Conservation (phyloP, 1,140 invertebrate genomes). For the Sipha flava region DNA sequence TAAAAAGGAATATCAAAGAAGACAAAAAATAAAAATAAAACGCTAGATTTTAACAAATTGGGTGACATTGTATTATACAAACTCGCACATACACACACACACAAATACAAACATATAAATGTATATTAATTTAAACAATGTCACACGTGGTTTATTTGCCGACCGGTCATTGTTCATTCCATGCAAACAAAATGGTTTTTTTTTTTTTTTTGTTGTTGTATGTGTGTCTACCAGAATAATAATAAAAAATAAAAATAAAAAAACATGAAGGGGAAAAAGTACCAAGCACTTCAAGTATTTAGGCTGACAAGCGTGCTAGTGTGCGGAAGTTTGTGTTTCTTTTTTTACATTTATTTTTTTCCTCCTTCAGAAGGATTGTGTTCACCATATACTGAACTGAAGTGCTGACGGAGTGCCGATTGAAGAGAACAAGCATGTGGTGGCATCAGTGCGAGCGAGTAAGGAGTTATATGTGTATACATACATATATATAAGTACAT, state of each 20-base stretch:
- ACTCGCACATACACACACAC: too few relatives aligned
- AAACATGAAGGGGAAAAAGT: not conserved
- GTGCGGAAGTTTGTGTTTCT: slow-evolving; percentile 12
- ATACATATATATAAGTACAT: slow-evolving; percentile 19
- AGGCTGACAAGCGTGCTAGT: not conserved
- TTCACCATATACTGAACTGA: not conserved
- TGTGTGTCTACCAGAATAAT: not conserved
- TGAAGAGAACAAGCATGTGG: not conserved
- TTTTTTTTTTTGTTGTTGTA: not conserved
- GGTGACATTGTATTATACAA: not conserved
- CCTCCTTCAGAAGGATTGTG: slow-evolving; percentile 3
- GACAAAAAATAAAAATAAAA: not conserved
- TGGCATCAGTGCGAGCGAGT: not conserved
- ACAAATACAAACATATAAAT: not conserved
- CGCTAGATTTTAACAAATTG: not conserved
- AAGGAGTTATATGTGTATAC: slow-evolving; percentile 17
- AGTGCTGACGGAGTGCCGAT: slow-evolving; percentile 28
- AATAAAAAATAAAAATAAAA: not conserved
- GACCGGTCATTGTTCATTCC: slow-evolving; percentile 15
- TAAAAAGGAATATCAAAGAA: not conserved
- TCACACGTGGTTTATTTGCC: slow-evolving; percentile 22
- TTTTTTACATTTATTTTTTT: not conserved
- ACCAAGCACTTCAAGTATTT: slow-evolving; percentile 19
- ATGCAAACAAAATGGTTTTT: slow-evolving; percentile 10
- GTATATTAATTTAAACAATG: slow-evolving; percentile 4